Evolutionary conservation across 1,140 invertebrate species (phyloP).

Genomic region (Diabrotica virgifera): DNA sequence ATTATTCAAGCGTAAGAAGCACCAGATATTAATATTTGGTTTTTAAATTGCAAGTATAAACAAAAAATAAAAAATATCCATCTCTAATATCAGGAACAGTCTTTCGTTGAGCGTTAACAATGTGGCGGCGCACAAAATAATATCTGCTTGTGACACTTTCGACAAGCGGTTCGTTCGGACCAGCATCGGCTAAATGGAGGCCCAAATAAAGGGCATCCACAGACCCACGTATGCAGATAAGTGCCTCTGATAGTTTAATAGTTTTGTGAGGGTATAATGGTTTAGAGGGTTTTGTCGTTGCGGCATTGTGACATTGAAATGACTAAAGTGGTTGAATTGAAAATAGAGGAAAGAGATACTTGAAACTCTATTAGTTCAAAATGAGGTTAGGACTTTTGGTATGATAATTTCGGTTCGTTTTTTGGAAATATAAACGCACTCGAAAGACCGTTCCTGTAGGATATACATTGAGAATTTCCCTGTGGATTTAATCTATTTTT

Average conservation of each 20-base stretch:
- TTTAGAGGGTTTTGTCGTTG: conserved; percentile 6
- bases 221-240: conserved; percentile 15
- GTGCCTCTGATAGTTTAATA: conserved; percentile 14
- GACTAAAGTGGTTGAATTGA: neutral
- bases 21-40: neutral
- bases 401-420: neutral
- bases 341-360: neutral
- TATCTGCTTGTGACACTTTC: conserved; percentile 11
- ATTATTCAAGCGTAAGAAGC: neutral
- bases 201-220: neutral
- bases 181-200: conserved; percentile 11
- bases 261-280: conserved; percentile 8
- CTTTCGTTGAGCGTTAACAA: conserved; percentile 7
- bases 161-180: conserved; percentile 5
- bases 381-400: neutral
- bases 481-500: too few relatives aligned
- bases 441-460: too few relatives aligned
- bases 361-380: neutral
- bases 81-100: conserved; percentile 12
- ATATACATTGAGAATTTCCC: too few relatives aligned
- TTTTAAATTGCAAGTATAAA: neutral
- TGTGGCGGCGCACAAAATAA: conserved; percentile 7
- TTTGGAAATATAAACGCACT: neutral
- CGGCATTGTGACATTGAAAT: neutral
- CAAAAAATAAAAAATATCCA: conserved; percentile 6